Evolutionary conservation across 1,140 invertebrate species (phyloP).

Genomic region (Formica exsecta): DNA sequence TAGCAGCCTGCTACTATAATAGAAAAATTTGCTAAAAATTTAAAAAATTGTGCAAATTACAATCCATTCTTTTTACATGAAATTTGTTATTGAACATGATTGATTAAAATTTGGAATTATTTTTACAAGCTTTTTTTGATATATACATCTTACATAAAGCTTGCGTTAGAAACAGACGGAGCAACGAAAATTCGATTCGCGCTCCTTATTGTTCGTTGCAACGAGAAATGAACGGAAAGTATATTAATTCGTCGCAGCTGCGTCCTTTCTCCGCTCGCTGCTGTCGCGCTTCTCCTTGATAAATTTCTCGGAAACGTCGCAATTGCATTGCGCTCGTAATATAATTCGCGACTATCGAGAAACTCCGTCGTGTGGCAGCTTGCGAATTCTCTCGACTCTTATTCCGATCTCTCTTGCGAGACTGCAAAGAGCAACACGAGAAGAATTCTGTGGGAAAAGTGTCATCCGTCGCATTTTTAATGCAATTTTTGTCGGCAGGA

Average conservation of each 20-base stretch:
- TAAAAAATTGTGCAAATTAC: not conserved
- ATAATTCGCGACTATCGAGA: slow-evolving; percentile 29
- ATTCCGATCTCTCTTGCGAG: not conserved
- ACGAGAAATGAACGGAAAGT: slow-evolving; percentile 33
- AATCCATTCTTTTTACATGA: not conserved
- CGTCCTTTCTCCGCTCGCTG: not conserved
- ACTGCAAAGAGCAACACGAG: slow-evolving; percentile 7
- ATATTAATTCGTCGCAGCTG: slow-evolving; percentile 47
- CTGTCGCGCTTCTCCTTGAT: not conserved
- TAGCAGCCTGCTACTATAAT: not conserved
- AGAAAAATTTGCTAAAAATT: not conserved
- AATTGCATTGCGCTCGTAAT: slow-evolving; percentile 46
- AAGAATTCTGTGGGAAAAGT: slow-evolving; percentile 14
- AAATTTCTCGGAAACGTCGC: slow-evolving; percentile 43
- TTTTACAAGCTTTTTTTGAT: not conserved
- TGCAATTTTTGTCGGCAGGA: not conserved
- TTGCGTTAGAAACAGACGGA: slow-evolving; percentile 17
- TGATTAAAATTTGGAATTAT: not conserved
- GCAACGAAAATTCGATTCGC: slow-evolving; percentile 17
- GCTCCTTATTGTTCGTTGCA: slow-evolving; percentile 18
- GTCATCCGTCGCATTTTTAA: slow-evolving; percentile 1
- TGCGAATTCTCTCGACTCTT: slow-evolving; percentile 12
- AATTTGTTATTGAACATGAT: not conserved
- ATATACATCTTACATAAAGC: not conserved
- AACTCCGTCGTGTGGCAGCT: not conserved